These are phyloP conservation scores for Diadophis punctatus DNA, from an alignment of 2,113 vertebrate genomes.

Conservation along the genomic window DNA sequence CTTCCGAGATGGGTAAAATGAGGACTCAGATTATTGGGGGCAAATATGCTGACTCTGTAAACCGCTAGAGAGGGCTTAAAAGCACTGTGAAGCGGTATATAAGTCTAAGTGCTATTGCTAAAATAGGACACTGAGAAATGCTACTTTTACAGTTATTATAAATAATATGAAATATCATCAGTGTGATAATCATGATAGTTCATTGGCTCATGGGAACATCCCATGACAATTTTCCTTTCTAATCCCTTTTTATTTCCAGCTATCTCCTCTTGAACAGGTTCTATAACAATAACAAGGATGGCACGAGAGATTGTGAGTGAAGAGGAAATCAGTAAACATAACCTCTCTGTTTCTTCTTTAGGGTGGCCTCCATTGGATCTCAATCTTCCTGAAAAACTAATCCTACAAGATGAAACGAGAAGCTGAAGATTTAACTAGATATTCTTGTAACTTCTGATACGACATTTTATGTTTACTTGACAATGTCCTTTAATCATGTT, in stretches of 20 bases:
- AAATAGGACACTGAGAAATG: neutral
- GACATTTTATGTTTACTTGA: neutral
- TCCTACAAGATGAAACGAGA: neutral
- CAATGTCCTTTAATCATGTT: neutral
- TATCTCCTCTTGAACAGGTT: neutral
- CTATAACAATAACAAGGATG: neutral
- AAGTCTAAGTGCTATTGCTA: no score
- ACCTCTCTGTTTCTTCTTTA: neutral
- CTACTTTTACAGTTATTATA: neutral
- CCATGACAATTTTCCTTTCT: neutral
- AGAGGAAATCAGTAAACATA: neutral
- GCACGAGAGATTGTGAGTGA: neutral
- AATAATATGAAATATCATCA: neutral
- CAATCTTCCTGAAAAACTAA: neutral
- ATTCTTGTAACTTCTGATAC: neutral
- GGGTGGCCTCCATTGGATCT: neutral
- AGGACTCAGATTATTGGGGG: no score
- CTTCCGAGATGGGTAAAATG: no score
- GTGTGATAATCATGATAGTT: neutral
- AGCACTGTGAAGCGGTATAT: no score
- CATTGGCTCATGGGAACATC: neutral
- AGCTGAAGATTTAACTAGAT: neutral
- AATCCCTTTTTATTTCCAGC: neutral
- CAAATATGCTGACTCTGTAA: no score
- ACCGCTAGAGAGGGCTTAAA: no score